A percentile compares a stretch with the other conserved stretches of the same genome.
phyloP scores from a whole-genome alignment of 2,797 vertebrate species.

The Sandelia bainsii region DNA sequence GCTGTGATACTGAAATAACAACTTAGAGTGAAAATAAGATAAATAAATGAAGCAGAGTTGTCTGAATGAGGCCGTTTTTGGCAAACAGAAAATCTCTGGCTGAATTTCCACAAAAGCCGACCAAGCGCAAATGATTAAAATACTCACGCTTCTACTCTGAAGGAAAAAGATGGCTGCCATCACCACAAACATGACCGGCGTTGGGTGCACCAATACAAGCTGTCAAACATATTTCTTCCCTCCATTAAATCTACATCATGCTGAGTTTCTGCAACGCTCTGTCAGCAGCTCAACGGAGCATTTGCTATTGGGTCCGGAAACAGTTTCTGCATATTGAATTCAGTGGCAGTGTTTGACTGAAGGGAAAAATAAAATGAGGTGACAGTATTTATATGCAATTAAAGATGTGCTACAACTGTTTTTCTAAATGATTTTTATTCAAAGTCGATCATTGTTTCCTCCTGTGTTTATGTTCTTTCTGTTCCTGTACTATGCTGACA shows the following conservation, averaged over 20 bases:
- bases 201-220: background rate
- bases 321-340: background rate
- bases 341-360: conserved; percentile 22
- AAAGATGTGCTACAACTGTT: background rate
- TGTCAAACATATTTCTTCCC: background rate
- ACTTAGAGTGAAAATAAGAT: background rate
- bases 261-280: background rate
- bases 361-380: background rate
- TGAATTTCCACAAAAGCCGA: background rate
- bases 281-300: conserved; percentile 15
- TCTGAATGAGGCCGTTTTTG: background rate
- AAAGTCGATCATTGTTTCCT: conserved; percentile 26
- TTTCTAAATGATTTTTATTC: background rate
- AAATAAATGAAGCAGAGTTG: background rate
- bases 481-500: conserved; percentile 14
- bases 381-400: conserved; percentile 8
- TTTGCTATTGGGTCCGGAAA: conserved; percentile 4
- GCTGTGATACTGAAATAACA: background rate
- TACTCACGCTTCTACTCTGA: background rate
- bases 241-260: background rate
- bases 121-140: background rate
- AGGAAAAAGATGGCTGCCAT: background rate
- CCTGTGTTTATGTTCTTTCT: conserved; percentile 36
- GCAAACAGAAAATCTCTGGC: background rate
- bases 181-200: background rate